These are phyloP conservation scores for Trachemys scripta DNA, from an alignment of 2,113 vertebrate genomes.

Conservation along the genomic window DNA sequence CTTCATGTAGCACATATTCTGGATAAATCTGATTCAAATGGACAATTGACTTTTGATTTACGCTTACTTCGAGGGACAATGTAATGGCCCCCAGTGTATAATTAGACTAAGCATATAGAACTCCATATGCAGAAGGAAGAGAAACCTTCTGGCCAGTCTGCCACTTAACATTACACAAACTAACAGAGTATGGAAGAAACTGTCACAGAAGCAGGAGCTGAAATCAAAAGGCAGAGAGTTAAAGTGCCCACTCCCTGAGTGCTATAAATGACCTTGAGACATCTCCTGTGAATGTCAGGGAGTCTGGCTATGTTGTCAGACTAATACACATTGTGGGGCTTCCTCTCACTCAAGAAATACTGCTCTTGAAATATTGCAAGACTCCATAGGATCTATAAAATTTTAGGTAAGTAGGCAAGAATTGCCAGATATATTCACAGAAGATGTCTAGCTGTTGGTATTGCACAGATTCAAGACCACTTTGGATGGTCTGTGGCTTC, in stretches of 20 bases:
- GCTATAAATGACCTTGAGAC: conserved; percentile 57
- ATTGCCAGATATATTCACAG: conserved; percentile 23
- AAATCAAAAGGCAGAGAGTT: conserved; percentile 53
- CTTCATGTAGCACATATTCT: conserved; percentile 33
- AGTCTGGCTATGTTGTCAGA: background rate
- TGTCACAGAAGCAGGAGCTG: conserved; percentile 18
- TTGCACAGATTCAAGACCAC: background rate
- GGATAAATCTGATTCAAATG: conserved; percentile 61
- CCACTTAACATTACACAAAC: conserved; percentile 61
- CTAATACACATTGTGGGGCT: background rate
- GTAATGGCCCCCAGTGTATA: background rate
- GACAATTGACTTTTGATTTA: conserved; percentile 76
- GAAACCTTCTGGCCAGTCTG: conserved; percentile 54
- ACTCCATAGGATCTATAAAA: conserved; percentile 5
- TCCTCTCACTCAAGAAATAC: conserved; percentile 9
- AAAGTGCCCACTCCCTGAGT: background rate
- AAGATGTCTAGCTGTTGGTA: background rate
- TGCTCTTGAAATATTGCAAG: background rate
- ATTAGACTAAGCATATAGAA: background rate
- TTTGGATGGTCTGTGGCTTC: background rate
- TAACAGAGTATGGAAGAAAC: background rate
- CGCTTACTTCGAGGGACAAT: conserved; percentile 48
- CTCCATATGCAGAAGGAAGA: accelerated
- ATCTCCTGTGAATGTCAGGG: background rate
- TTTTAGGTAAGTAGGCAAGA: background rate